Percentiles rank a stretch among this genome's conserved stretches.
Conservation (phyloP, 1,140 invertebrate genomes). For the Branchinecta lynchi region DNA sequence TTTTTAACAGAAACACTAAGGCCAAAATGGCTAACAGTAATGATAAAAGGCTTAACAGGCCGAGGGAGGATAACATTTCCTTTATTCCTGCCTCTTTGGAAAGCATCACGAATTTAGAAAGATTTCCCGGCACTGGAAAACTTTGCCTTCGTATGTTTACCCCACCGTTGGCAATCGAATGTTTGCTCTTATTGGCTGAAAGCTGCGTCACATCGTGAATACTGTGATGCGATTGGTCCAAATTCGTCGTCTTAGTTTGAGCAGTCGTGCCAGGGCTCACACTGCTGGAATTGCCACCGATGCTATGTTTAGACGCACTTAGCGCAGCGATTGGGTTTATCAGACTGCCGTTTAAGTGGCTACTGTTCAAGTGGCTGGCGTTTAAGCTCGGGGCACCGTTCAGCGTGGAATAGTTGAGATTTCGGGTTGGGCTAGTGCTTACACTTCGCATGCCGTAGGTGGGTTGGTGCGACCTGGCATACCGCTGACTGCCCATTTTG, state of each 20-base stretch:
- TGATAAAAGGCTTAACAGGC: constrained; percentile 65
- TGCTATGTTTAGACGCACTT: constrained; percentile 7
- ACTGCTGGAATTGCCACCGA: constrained; percentile 39
- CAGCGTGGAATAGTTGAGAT: neutral
- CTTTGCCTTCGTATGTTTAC: constrained; percentile 35
- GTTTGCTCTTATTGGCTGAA: constrained; percentile 17
- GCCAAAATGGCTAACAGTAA: constrained; percentile 63
- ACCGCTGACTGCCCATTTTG: neutral
- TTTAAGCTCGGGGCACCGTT: neutral
- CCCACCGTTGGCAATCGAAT: constrained; percentile 27
- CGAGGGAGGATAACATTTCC: constrained; percentile 68
- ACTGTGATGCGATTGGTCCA: constrained; percentile 12
- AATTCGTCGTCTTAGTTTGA: constrained; percentile 16
- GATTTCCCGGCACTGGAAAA: constrained; percentile 30
- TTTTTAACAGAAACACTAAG: constrained; percentile 65
- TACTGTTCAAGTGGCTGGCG: neutral
- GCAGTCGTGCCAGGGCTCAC: constrained; percentile 33
- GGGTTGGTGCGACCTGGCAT: neutral
- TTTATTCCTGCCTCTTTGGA: constrained; percentile 44
- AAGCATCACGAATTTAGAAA: constrained; percentile 32
- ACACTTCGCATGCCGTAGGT: neutral
- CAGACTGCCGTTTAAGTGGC: neutral
- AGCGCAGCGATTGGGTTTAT: neutral
- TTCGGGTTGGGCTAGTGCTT: neutral
- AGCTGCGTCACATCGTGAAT: constrained; percentile 15